Base-by-base conservation (phyloP, 2,113 vertebrate species). In the Saimiri boliviensis region DNA sequence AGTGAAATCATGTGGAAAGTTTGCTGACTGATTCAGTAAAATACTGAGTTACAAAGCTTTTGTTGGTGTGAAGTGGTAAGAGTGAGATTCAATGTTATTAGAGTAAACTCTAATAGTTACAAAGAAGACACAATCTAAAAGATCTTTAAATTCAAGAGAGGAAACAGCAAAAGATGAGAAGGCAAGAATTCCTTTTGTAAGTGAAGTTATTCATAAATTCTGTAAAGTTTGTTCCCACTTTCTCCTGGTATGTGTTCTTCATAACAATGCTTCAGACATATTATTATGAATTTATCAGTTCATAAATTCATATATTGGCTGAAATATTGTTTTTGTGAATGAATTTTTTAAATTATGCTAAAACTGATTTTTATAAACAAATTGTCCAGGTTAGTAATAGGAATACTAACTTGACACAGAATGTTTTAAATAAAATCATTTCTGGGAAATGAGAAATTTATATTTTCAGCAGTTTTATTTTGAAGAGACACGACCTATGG, bases 381-480 rank as follows among this genome's bases (percentile, higher is more conserved):
- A 23, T 66, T 40, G 76, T 93, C 40, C 30, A 89, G 54, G 5
- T 74, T 35, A 56, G 37, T 54, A 76, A 68, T 56, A 84, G 19
- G 40, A 94, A 16, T 8, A 56, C 14, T 63, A 79, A 54, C 7
- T 77, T 58, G n/a, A 76, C 27, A 89, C 21, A 88, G 5, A 70
- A 6, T 92, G 4, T 25, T 92, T 89, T 79, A 7, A 80, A 45
- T 49, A 56, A 81, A 92, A 40, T n/a, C 21, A 89, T 27, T 92
- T 93, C 37, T 40, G 37, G 27, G 60, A 63, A 63, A 63, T 79
- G 21, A 73, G 27, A 88, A 92, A 37, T 32, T 25, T 76, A 21
- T 70, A 90, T 93, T 27, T 71, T 74, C 82, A n/a, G 32, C n/a
- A 70, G 49, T 71, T 89, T 93, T 66, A 63, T 47, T 93, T 94